phyloP scores from a whole-genome alignment of 1,140 invertebrate species.

The Adelges cooleyi region DNA sequence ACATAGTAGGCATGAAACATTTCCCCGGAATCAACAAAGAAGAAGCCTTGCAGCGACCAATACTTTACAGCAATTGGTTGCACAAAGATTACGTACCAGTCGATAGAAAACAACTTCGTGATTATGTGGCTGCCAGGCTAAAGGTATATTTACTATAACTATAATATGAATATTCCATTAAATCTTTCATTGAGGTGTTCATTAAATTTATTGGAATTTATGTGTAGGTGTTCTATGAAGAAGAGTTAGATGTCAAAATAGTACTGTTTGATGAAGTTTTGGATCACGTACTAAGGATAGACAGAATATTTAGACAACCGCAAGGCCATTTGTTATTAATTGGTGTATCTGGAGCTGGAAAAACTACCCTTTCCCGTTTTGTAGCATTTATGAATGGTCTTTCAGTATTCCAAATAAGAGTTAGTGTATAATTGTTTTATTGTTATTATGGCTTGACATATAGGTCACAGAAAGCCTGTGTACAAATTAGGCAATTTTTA shows the following conservation, averaged over 20 bases:
- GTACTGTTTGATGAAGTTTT: conserved; percentile 98
- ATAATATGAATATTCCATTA: neutral
- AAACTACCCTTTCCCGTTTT: conserved; percentile 96
- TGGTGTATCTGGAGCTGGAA: conserved; percentile 94
- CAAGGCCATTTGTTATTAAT: conserved; percentile 95
- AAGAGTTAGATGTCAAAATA: conserved; percentile 94
- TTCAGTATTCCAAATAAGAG: conserved; percentile 94
- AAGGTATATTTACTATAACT: conserved; percentile 45
- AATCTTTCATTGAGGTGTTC: neutral
- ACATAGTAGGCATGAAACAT: conserved; percentile 84
- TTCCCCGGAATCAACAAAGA: conserved; percentile 85
- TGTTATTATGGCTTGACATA: no score
- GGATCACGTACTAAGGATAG: conserved; percentile 95
- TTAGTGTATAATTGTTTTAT: no score
- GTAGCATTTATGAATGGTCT: conserved; percentile 99
- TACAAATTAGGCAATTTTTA: no score
- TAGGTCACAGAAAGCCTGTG: no score
- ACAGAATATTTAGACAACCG: conserved; percentile 96
- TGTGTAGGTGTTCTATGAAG: conserved; percentile 90
- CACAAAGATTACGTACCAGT: conserved; percentile 97
- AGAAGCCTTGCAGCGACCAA: conserved; percentile 75
- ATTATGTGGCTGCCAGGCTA: conserved; percentile 92
- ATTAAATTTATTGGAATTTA: neutral
- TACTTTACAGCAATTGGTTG: conserved; percentile 97
- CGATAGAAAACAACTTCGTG: conserved; percentile 82